Evolutionary conservation across 1,140 invertebrate species (phyloP).

Genomic region (Drosophila varians): DNA sequence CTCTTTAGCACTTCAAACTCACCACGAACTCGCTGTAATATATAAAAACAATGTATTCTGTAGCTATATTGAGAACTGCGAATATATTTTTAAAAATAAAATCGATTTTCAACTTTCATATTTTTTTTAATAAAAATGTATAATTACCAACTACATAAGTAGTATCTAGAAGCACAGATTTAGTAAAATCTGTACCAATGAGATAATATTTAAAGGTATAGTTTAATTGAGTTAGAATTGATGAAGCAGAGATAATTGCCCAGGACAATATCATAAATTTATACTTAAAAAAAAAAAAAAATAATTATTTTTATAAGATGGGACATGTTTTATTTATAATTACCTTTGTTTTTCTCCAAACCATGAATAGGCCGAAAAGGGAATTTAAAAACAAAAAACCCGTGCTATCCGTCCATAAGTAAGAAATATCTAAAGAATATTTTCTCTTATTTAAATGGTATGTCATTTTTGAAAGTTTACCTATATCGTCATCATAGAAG

Average conservation of each 20-base stretch:
- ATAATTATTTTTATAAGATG: background rate
- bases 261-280: background rate
- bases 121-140: background rate
- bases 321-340: background rate
- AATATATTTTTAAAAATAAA: too few species aligned
- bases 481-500: background rate
- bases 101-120: too few species aligned
- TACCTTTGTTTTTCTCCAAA: background rate
- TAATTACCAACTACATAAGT: background rate
- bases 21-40: background rate
- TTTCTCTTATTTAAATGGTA: background rate
- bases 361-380: background rate
- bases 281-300: too few species aligned
- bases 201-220: background rate
- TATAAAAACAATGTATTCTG: background rate
- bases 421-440: background rate
- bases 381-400: background rate
- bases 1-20: too few species aligned
- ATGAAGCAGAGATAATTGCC: background rate
- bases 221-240: background rate
- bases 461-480: background rate
- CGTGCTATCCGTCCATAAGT: background rate
- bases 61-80: background rate
- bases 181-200: background rate
- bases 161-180: background rate